Evolutionary conservation across 2,113 vertebrate species (phyloP), one percentile per base, ranked within the genome.

Genomic region (Noctilio leporinus): DNA sequence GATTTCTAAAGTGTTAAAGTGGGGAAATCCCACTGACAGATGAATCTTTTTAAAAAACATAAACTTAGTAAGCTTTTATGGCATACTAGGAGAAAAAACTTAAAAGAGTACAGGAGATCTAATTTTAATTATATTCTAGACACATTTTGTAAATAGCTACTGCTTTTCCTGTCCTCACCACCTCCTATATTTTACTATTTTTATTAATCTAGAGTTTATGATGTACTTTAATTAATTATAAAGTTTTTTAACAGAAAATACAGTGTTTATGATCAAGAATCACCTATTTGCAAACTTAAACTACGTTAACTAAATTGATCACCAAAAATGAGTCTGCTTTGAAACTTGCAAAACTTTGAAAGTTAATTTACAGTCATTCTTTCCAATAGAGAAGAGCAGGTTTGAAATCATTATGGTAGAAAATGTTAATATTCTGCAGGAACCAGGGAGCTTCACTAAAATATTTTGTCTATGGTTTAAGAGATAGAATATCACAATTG

Each of bases 121-220:
- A 20, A 14, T 43, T 86, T 90, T 30, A 86, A 65, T 89, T 69
- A 75, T 87, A 69, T 15, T 6, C 62, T 72, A 28, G 26, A 85
- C 87, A 35, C 17, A 89, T 43, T 62, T 22, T 92, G 0, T 86
- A 94, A 87, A 70, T 91, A 93, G 24, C 43, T 67, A 77, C 43
- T 40, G 14, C 6, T 67, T 88, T 75, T 22, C 5, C 19, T 80
- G 35, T 65, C 55, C 40, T 53, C 7, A 22, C 20, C 9, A 95
- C 47, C n/a, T 12, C 76, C 4, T 49, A 94, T 20, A 28, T 81
- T 95, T 84, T 86, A 51, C 96, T 92, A 84, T 55, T 86, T 90
- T 95, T 96, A 88, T 69, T 80, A 93, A 85, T 84, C 57, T 64
- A 19, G 45, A 28, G 9, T 64, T 96, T 85, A 69, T 86, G 17